Evolutionary conservation across 2,113 vertebrate species (phyloP).

Genomic region (Maccullochella peelii): DNA sequence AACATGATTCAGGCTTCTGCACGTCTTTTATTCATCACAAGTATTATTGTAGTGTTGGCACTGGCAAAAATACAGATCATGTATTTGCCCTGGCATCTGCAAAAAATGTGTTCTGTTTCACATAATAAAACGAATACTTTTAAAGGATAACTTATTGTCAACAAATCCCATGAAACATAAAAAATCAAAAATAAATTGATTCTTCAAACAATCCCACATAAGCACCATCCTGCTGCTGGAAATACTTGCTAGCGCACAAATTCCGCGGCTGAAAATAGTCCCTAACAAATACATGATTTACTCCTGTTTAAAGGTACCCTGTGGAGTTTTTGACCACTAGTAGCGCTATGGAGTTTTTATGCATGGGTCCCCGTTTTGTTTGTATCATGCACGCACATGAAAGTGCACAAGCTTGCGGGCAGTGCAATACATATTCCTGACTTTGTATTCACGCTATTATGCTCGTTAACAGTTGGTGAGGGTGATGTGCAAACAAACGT

Average conservation of each 20-base stretch:
- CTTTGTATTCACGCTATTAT: neutral
- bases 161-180: neutral
- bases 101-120: neutral
- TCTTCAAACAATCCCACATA: neutral
- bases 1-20: neutral
- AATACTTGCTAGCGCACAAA: neutral
- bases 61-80: neutral
- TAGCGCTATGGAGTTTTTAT: neutral
- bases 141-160: neutral
- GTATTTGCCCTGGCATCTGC: neutral
- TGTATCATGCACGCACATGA: neutral
- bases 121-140: neutral
- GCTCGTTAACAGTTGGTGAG: neutral
- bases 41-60: neutral
- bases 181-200: neutral
- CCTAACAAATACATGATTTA: slow-evolving; percentile 1
- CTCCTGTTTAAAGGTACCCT: neutral
- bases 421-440: neutral
- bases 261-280: slow-evolving; percentile 1
- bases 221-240: neutral
- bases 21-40: neutral
- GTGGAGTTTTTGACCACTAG: neutral
- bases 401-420: neutral
- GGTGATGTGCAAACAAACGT: neutral
- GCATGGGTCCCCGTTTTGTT: neutral